Evolutionary conservation across 2,113 vertebrate genomes (phyloP), one percentile per base, ranked within the genome.

Genomic region (Lipotes vexillifer): DNA sequence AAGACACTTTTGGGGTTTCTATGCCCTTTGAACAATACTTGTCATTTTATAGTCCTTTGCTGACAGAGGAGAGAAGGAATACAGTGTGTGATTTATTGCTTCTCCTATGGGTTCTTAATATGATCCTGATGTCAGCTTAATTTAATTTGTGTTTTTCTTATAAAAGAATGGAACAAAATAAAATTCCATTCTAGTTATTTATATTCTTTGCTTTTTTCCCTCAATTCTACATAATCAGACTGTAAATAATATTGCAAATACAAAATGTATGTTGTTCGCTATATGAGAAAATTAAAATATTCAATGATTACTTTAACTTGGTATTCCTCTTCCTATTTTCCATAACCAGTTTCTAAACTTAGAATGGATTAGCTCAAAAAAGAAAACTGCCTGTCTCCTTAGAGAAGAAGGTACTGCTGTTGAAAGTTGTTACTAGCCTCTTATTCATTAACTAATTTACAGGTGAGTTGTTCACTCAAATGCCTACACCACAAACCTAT

Each of bases 101-200:
- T 49, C 27, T 88, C 20, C 36, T 27, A 20, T 71, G 36, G 12
- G 15, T 46, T 21, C 63, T 85, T 52, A 92, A 96, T 33, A 88
- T 49, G 77, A 92, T 91, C 61, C 88, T 88, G 33, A 92, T 94
- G 88, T 91, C 27, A 25, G 61, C 68, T 94, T 91, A 97, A 59
- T 57, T 88, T 63, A 91, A 88, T 94, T 71, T 87, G 81, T 36
- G 29, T 41, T 88, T 52, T 92, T 88, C 52, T 41, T 68, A 25
- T 77, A 71, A 93, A 90, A 91, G 29, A 74, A 6, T 78, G 75
- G 44, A 94, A 91, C 23, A 92, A 88, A 97, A 93, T 90, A 90
- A 86, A 93, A 83, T 91, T 91, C 61, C 38, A 71, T 59, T 66
- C 33, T 78, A 21, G 63, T 80, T 92, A 88, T 88, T 96, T 94